Percentiles rank a stretch among this genome's conserved stretches.
These are phyloP conservation scores for Athrips mouffetella DNA, from an alignment of 2,888 invertebrate species.

Conservation along the genomic window DNA sequence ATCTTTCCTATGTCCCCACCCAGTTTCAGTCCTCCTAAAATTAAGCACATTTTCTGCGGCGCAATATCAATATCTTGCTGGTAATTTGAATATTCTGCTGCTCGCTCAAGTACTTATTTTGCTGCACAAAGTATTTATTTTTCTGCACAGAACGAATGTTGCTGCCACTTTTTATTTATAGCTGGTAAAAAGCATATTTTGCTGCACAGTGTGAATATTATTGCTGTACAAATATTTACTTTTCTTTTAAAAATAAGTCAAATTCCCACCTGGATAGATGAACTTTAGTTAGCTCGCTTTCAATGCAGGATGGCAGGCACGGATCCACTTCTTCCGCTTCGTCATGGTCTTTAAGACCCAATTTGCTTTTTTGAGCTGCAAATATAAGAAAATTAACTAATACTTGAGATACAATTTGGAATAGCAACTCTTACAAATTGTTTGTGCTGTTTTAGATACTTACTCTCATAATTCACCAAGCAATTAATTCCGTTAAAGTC, in stretches of 20 bases:
- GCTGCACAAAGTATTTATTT: too few species aligned
- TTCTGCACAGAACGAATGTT: background rate
- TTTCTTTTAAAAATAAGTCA: too few species aligned
- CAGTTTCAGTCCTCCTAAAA: too few species aligned
- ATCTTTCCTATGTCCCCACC: too few species aligned
- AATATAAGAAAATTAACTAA: slow-evolving; percentile 6
- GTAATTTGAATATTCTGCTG: too few species aligned
- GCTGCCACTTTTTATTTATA: background rate
- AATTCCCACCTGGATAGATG: slow-evolving; percentile 39
- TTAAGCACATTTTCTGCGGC: too few species aligned
- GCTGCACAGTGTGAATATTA: background rate
- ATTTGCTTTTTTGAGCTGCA: slow-evolving; percentile 46
- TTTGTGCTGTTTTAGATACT: background rate
- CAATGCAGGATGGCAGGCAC: slow-evolving; percentile 79
- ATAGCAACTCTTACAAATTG: too few species aligned
- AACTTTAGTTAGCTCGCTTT: slow-evolving; percentile 65
- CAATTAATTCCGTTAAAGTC: slow-evolving; percentile 77
- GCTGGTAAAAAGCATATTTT: too few species aligned
- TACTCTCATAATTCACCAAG: slow-evolving; percentile 53
- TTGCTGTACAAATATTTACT: background rate
- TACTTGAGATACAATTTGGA: too few species aligned
- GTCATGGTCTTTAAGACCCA: slow-evolving; percentile 25
- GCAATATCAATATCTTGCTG: too few species aligned
- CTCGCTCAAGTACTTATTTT: too few species aligned
- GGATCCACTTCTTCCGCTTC: slow-evolving; percentile 44